Evolutionary conservation across 2,888 invertebrate species (phyloP).

Genomic region (Cheilosia urbana): DNA sequence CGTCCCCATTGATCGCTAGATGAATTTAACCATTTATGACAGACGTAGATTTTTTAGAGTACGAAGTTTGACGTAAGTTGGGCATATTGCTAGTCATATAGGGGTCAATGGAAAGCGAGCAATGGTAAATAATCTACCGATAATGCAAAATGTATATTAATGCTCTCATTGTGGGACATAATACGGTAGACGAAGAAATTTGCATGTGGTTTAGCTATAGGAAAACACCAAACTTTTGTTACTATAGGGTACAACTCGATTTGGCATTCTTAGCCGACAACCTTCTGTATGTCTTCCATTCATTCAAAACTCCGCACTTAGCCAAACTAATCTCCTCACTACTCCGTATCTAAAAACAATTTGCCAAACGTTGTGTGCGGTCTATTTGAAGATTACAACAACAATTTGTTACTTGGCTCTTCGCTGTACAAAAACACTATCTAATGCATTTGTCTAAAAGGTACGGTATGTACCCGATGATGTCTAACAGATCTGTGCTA

Average conservation of each 20-base stretch:
- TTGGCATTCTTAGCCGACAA: not conserved
- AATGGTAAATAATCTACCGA: too few relatives aligned
- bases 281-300: not conserved
- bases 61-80: too few relatives aligned
- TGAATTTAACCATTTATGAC: too few relatives aligned
- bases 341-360: conserved; percentile 41
- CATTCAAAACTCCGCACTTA: conserved; percentile 18
- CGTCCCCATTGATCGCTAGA: too few relatives aligned
- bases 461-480: conserved; percentile 15
- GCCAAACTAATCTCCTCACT: conserved; percentile 28
- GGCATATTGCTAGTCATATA: too few relatives aligned
- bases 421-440: not conserved
- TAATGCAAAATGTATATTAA: too few relatives aligned
- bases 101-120: too few relatives aligned
- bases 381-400: conserved; percentile 54
- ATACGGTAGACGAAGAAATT: too few relatives aligned
- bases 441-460: conserved; percentile 23
- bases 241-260: conserved; percentile 1
- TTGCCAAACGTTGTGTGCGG: conserved; percentile 55
- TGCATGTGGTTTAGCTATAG: too few relatives aligned
- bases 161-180: too few relatives aligned
- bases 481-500: conserved; percentile 41
- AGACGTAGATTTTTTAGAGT: too few relatives aligned
- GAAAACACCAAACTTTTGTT: too few relatives aligned
- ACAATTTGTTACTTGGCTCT: conserved; percentile 43